phyloP scores from a whole-genome alignment of 2,888 invertebrate genomes.

The Ashinkailepas kermadecensis region DNA sequence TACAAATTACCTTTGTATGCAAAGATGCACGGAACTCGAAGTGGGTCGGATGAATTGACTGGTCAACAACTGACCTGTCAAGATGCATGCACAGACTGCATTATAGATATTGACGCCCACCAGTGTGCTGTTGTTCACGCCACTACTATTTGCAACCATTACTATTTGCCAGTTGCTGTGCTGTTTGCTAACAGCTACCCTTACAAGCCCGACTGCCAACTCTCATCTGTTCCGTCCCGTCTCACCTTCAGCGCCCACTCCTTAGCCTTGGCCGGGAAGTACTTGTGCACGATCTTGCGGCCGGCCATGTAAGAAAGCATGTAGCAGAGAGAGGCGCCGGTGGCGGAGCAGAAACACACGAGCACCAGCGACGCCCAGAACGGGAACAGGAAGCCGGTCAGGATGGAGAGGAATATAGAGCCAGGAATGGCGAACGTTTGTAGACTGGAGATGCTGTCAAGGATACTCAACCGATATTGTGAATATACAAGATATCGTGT shows the following conservation, averaged over 20 bases:
- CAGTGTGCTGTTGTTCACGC: no score
- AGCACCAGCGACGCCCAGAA: constrained; percentile 80
- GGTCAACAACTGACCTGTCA: no score
- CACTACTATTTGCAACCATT: no score
- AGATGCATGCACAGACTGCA: no score
- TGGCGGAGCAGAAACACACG: constrained; percentile 87
- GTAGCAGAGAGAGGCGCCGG: constrained; percentile 94
- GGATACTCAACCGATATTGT: constrained; percentile 20
- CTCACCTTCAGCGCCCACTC: constrained; percentile 74
- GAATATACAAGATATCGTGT: no score
- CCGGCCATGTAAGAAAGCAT: constrained; percentile 85
- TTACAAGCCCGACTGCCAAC: no score
- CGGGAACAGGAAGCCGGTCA: constrained; percentile 85
- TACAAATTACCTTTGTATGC: no score
- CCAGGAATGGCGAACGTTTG: constrained; percentile 99
- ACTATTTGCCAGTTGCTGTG: no score
- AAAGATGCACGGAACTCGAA: no score
- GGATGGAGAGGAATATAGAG: constrained; percentile 91
- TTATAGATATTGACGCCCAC: no score
- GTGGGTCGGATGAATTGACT: no score
- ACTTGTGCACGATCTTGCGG: constrained; percentile 69
- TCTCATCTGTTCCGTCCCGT: not conserved
- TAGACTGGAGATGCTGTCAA: constrained; percentile 54
- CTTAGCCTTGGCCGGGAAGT: constrained; percentile 77
- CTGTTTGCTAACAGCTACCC: no score